phyloP scores from a whole-genome alignment of 1,140 invertebrate species.

The Portunus trituberculatus region DNA sequence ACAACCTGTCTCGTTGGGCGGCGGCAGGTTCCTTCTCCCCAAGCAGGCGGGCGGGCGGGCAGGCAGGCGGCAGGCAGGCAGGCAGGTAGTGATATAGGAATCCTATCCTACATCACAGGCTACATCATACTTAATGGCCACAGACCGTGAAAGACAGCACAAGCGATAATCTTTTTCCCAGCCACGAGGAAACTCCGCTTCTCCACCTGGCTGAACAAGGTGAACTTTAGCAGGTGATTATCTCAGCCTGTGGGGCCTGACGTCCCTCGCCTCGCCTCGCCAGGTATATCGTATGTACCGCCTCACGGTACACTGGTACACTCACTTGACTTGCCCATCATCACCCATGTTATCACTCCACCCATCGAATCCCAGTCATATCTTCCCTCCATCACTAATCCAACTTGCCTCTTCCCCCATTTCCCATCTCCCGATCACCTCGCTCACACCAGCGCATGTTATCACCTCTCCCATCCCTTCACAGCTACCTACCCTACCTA shows the following conservation, averaged over 20 bases:
- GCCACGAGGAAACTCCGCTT: neutral
- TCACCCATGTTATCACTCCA: no score
- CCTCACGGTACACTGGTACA: neutral
- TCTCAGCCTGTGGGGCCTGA: neutral
- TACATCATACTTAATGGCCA: neutral
- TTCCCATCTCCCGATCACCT: no score
- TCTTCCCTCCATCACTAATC: no score
- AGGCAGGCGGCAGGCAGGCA: neutral
- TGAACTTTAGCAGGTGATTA: conserved; percentile 14
- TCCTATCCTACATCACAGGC: no score
- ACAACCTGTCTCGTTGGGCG: no score
- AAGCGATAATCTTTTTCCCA: neutral
- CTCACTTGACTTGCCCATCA: neutral
- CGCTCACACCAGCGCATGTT: no score
- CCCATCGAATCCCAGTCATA: no score
- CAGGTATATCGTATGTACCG: neutral
- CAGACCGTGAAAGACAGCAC: neutral
- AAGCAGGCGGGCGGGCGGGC: neutral
- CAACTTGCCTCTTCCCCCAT: no score
- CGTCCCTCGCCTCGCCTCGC: neutral
- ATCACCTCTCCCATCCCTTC: no score
- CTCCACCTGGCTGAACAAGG: conserved; percentile 5
- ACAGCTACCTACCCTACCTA: no score
- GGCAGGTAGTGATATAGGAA: no score
- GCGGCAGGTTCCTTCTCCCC: no score